Evolutionary conservation across 2,888 invertebrate genomes (phyloP), one percentile per base, ranked within the genome.

Genomic region (Chorisops tibialis): DNA sequence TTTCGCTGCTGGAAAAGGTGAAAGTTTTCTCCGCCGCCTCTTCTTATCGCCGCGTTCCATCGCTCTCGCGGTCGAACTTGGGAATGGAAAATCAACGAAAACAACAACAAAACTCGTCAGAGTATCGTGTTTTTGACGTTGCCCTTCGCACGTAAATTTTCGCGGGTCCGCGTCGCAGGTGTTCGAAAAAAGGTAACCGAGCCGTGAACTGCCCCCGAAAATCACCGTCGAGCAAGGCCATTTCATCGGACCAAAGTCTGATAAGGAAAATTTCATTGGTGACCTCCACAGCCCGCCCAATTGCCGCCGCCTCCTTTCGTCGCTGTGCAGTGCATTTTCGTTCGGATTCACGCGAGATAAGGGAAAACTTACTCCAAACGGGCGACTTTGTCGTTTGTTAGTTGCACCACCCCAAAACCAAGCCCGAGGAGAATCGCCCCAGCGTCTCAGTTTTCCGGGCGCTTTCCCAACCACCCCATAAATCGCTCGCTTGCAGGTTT

Each of bases 41-140:
- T 41, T 21, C 19, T 43, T 22, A 19, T 43, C 11, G 22, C 11
- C 19, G n/a, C 30, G 30, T 30, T 30, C 43, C 22, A 39, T 56
- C 56, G 30, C 56, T 43, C 24, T 54, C 56, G 1, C 6, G 7
- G 30, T 30, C 56, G 7, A 18, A 56, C 43, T 35, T 19, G 30
- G 43, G 24, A 43, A 30, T n/a, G 9, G 5, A 30, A 30, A 30
- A 7, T 30, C 9, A 30, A 30, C 45, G 45, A 58, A 59, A 63
- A 43, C 49, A 52, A 59, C 59, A 22, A 52, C 58, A 62, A 49
- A 38, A 59, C 21, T 51, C 49, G 52, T 41, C 30, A 59, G 63
- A 63, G 59, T 63, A 50, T 48, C 59, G 63, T 38, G 47, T 52
- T 51, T 63, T 59, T 48, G 51, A 59, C 59, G 52, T 38, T 50